Percentiles rank a stretch among this genome's conserved stretches.
Conservation (phyloP, 2,888 invertebrate species). For the Drosophila formosana region DNA sequence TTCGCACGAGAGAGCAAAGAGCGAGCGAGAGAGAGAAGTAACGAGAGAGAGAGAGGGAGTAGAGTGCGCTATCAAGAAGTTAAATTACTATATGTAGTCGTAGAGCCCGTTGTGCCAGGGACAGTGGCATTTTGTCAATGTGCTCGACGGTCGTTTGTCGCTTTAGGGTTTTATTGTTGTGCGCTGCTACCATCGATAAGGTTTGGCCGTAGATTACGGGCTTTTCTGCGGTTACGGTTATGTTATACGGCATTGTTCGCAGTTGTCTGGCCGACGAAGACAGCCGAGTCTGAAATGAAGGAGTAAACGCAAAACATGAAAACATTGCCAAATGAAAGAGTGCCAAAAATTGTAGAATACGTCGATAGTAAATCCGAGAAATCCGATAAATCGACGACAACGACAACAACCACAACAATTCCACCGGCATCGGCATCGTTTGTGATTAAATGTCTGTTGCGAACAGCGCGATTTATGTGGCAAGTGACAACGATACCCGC, state of each 20-base stretch:
- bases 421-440: slow-evolving; percentile 74
- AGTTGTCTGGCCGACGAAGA: slow-evolving; percentile 18
- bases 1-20: slow-evolving; percentile 10
- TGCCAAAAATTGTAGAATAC: slow-evolving; percentile 43
- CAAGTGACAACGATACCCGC: slow-evolving; percentile 85
- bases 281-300: slow-evolving; percentile 37
- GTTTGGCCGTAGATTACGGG: slow-evolving; percentile 14
- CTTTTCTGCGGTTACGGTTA: slow-evolving; percentile 15
- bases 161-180: not conserved
- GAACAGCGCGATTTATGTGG: slow-evolving; percentile 84
- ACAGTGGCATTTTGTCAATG: slow-evolving; percentile 44
- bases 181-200: slow-evolving; percentile 28
- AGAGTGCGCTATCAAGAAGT: slow-evolving; percentile 46
- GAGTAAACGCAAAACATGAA: slow-evolving; percentile 70
- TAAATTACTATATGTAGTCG: slow-evolving; percentile 21
- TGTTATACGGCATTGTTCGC: slow-evolving; percentile 2
- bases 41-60: not conserved
- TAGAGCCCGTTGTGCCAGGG: slow-evolving; percentile 31
- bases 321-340: slow-evolving; percentile 66
- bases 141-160: slow-evolving; percentile 38
- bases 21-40: not conserved
- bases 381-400: slow-evolving; percentile 4
- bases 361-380: slow-evolving; percentile 3
- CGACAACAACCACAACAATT: slow-evolving; percentile 24
- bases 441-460: slow-evolving; percentile 84